Evolutionary conservation across 2,888 invertebrate genomes (phyloP).

Genomic region (Oscheius sp.): DNA sequence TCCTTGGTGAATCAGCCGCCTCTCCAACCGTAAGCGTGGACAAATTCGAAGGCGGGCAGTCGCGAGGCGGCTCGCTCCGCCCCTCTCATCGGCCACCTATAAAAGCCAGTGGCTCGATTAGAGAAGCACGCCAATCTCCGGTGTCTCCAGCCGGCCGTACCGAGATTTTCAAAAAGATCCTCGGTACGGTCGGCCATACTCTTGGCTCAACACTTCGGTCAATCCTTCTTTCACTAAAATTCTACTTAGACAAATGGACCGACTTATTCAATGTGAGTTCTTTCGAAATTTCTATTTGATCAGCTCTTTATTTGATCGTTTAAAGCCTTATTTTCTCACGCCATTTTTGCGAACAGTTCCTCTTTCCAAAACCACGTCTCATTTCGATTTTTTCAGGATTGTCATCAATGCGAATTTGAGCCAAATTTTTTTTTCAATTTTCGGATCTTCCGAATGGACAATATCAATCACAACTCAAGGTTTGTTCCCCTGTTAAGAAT

Average conservation of each 20-base stretch:
- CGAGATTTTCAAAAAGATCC: not conserved
- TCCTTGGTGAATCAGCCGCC: not conserved
- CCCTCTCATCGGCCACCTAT: slow-evolving; percentile 18
- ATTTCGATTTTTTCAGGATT: not conserved
- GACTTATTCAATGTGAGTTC: not conserved
- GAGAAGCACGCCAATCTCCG: slow-evolving; percentile 18
- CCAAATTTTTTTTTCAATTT: not conserved
- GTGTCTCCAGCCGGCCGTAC: slow-evolving; percentile 22
- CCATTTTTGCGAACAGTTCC: not conserved
- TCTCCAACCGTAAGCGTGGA: not conserved
- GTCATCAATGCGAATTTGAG: not conserved
- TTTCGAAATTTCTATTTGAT: too few species aligned
- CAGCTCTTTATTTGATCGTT: not conserved
- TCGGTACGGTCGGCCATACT: not conserved
- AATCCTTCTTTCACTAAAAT: not conserved
- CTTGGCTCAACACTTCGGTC: not conserved
- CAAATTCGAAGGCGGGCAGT: slow-evolving; percentile 8
- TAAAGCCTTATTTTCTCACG: not conserved
- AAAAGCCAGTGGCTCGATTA: slow-evolving; percentile 9
- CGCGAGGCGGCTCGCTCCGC: slow-evolving; percentile 20
- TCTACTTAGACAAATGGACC: slow-evolving; percentile 4
- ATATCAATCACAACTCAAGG: not conserved
- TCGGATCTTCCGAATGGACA: not conserved
- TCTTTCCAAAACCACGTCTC: not conserved
- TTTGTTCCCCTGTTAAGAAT: not conserved